phyloP scores from a whole-genome alignment of 2,113 vertebrate genomes.

The Alethe diademata region DNA sequence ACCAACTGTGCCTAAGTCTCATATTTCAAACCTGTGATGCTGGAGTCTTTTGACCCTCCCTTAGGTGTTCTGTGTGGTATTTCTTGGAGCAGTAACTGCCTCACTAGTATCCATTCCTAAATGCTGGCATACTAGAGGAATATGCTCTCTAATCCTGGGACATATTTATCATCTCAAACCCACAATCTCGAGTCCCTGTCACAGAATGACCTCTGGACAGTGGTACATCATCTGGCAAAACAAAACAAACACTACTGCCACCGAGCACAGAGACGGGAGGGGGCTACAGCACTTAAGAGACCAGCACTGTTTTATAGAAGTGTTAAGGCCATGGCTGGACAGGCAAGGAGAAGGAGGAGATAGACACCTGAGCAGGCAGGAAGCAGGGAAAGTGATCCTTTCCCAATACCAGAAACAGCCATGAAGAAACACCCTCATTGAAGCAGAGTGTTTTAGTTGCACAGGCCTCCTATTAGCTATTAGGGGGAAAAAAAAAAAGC shows the following conservation, averaged over 20 bases:
- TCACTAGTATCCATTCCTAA: background rate
- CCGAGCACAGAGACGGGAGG: background rate
- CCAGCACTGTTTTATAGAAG: background rate
- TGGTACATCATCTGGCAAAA: background rate
- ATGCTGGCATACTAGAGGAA: background rate
- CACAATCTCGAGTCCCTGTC: background rate
- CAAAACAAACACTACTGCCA: background rate
- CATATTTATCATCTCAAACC: background rate
- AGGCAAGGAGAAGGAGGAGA: background rate
- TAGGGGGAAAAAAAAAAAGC: background rate
- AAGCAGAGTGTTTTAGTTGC: background rate
- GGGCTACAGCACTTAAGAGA: background rate
- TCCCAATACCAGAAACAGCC: background rate
- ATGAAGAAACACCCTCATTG: background rate
- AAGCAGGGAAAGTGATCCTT: background rate
- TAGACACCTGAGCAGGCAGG: background rate
- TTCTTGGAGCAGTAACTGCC: background rate
- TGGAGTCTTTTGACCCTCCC: slow-evolving; percentile 34
- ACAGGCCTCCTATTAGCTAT: background rate
- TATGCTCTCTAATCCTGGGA: background rate
- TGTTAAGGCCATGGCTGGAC: background rate
- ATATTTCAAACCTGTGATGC: slow-evolving; percentile 18
- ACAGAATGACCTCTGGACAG: background rate
- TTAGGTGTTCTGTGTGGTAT: background rate
- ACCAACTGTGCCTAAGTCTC: background rate